Conservation (phyloP, 2,113 vertebrate species). For the Myotis yumanensis region DNA sequence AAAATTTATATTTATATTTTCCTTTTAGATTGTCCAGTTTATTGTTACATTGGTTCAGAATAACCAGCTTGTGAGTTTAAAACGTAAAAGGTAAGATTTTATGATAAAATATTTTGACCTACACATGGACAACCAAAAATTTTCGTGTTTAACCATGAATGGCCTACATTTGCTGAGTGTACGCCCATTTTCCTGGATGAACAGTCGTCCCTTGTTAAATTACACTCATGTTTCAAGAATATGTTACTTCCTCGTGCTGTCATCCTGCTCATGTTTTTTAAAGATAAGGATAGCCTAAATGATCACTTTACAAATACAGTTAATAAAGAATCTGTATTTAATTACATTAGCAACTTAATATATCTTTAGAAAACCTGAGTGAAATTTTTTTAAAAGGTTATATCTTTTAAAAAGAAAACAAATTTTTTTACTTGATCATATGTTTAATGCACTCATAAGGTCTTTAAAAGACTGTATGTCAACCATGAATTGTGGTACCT, state of each 20-base stretch:
- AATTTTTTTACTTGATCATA: neutral
- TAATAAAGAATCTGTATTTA: constrained; percentile 36
- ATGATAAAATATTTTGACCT: constrained; percentile 6
- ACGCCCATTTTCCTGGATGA: neutral
- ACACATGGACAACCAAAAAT: neutral
- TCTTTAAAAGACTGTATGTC: constrained; percentile 12
- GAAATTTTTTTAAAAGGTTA: neutral
- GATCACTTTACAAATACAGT: neutral
- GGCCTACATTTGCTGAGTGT: neutral
- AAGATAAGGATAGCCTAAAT: neutral
- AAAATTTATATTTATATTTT: constrained; percentile 47
- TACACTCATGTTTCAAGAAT: neutral
- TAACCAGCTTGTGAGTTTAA: constrained; percentile 94
- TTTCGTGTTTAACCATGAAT: neutral
- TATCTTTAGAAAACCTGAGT: neutral
- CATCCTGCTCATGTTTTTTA: constrained; percentile 38
- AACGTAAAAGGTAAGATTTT: constrained; percentile 93
- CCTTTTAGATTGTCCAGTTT: constrained; percentile 94
- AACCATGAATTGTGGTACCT: neutral
- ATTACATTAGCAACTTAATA: constrained; percentile 34
- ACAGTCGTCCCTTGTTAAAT: neutral
- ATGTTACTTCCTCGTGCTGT: neutral
- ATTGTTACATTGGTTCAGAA: constrained; percentile 96
- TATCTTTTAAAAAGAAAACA: neutral
- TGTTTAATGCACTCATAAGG: neutral